phyloP scores from a whole-genome alignment of 2,888 invertebrate species.

The Nasonovia ribisnigri region DNA sequence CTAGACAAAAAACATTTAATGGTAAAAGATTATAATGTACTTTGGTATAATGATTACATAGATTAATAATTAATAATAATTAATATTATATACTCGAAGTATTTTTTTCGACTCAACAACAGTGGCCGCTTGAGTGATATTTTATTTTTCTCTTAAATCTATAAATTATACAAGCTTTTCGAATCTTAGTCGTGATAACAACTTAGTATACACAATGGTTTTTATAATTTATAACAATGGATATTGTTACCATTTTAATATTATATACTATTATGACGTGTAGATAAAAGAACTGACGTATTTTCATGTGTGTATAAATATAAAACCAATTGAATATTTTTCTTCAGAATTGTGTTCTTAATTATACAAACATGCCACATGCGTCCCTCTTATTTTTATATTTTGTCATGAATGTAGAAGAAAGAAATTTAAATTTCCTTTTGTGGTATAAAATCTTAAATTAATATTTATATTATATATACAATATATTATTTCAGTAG shows the following conservation, averaged over 20 bases:
- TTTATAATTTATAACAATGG: no score
- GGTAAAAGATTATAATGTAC: neutral
- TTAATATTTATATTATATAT: neutral
- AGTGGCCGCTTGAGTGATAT: neutral
- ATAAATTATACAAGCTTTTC: neutral
- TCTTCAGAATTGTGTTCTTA: neutral
- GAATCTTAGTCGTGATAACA: neutral
- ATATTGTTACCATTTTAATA: no score
- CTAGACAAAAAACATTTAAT: neutral
- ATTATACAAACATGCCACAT: neutral
- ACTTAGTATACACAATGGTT: neutral
- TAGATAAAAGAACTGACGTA: neutral
- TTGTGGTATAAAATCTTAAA: neutral
- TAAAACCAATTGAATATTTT: neutral
- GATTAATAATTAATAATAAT: neutral
- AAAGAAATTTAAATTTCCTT: neutral
- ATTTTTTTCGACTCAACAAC: neutral
- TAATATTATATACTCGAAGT: neutral
- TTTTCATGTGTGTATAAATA: neutral
- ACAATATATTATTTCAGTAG: accelerated
- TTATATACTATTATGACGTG: neutral
- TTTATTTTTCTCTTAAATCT: neutral
- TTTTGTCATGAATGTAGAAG: neutral
- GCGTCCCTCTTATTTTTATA: neutral
- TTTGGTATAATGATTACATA: neutral